A percentile compares a stretch with the other conserved stretches of the same genome.
Conservation (phyloP, 1,140 invertebrate species). For the Apocrypta bakeri region DNA sequence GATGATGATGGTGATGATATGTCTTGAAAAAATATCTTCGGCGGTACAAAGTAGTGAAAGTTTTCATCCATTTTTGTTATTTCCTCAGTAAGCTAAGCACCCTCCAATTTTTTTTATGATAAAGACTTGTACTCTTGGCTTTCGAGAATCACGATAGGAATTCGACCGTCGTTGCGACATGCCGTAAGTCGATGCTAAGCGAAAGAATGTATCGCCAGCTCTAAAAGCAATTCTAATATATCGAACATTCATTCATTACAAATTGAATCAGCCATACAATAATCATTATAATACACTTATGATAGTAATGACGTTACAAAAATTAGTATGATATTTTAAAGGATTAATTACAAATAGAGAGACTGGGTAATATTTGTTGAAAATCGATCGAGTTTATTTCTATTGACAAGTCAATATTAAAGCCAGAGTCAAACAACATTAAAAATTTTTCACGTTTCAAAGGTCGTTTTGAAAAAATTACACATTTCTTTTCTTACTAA, state of each 20-base stretch:
- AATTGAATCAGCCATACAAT: conserved; percentile 23
- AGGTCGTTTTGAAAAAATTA: neutral
- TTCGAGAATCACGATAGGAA: conserved; percentile 56
- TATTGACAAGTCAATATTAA: conserved; percentile 27
- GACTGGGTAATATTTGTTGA: conserved; percentile 40
- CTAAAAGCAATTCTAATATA: conserved; percentile 58
- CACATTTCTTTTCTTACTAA: neutral
- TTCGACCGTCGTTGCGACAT: conserved; percentile 50
- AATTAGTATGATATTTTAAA: conserved; percentile 56
- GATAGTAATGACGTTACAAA: conserved; percentile 58
- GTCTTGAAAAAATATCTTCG: conserved; percentile 52
- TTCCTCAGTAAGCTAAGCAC: conserved; percentile 57
- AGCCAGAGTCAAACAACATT: neutral
- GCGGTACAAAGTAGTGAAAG: conserved; percentile 52
- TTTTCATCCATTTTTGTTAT: conserved; percentile 51
- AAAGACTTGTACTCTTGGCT: conserved; percentile 63
- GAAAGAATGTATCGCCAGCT: conserved; percentile 53
- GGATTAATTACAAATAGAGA: conserved; percentile 57
- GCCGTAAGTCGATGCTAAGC: conserved; percentile 21
- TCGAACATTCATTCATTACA: conserved; percentile 51
- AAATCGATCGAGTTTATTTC: conserved; percentile 44
- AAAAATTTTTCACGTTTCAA: neutral
- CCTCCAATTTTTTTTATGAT: conserved; percentile 53
- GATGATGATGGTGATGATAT: conserved; percentile 48
- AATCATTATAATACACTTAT: conserved; percentile 57